phyloP scores from a whole-genome alignment of 2,888 invertebrate species.

The Lasius fuliginosus region DNA sequence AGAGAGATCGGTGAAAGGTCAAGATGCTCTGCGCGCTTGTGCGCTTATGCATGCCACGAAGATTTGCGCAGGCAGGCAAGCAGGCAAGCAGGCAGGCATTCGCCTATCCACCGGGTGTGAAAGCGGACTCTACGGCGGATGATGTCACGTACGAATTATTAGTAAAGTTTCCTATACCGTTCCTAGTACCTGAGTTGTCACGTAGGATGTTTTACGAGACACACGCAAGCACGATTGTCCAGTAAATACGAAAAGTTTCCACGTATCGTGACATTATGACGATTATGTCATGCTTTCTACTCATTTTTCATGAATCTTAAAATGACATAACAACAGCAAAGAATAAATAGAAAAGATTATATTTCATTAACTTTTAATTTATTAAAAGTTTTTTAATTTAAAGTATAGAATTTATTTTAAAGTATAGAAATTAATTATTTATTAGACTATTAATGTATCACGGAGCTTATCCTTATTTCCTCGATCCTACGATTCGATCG shows the following conservation, averaged over 20 bases:
- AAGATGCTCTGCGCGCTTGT: conserved; percentile 50
- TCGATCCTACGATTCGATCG: no score
- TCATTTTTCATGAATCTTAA: conserved; percentile 8
- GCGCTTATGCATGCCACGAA: conserved; percentile 53
- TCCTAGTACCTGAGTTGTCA: conserved; percentile 33
- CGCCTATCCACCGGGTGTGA: conserved; percentile 48
- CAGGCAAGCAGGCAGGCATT: conserved; percentile 39
- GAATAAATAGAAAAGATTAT: not conserved
- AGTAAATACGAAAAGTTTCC: conserved; percentile 29
- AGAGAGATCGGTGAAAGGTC: conserved; percentile 52
- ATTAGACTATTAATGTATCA: no score
- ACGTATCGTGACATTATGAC: conserved; percentile 5
- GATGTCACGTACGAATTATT: conserved; percentile 57
- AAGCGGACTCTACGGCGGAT: conserved; percentile 42
- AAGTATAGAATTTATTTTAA: no score
- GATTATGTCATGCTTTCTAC: not conserved
- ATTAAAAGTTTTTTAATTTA: no score
- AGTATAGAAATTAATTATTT: no score
- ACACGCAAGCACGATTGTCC: conserved; percentile 24
- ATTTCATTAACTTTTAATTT: conserved; percentile 9
- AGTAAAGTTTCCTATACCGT: conserved; percentile 53
- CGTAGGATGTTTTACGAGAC: conserved; percentile 34
- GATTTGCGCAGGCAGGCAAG: conserved; percentile 44
- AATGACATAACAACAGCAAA: not conserved
- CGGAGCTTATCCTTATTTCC: no score